Base-by-base conservation (phyloP, 2,113 vertebrate genomes). In the Gymnarchus niloticus region DNA sequence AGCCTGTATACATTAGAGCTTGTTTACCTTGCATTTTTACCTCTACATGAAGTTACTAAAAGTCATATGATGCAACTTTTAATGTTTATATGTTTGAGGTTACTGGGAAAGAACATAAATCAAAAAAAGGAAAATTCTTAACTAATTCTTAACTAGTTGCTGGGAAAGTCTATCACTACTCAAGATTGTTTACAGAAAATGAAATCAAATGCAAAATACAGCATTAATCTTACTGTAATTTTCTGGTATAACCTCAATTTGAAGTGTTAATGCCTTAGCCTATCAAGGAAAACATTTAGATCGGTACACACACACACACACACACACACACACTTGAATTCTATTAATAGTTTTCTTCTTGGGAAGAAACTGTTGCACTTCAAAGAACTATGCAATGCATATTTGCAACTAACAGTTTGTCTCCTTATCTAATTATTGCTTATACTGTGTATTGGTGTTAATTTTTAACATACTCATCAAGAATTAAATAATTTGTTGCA, bases 401-500 rank as follows among this genome's bases (percentile, higher is more conserved):
- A n/a, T 89, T 88, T 56, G n/a, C 25, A 69, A 21, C 84, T 83
- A 54, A 82, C 5, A 82, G 87, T 88, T 84, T 86, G 77, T 76
- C 33, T 76, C 69, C 52, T 82, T 77, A 73, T 86, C 23, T 41
- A 78, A 78, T 78, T 78, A 78, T 78, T 78, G 23, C 44, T 48
- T 48, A 46, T 78, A 78, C 83, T 93, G 92, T 92, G 94, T 90
- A 92, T 95, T 95, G 95, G 93, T 91, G 92, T 92, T 93, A 94
- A 95, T 96, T 96, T 89, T 96, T 96, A 97, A 97, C 96, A 96
- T 94, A 96, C 96, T 95, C 94, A 93, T 96, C 95, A 98, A 96
- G 95, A 97, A 96, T 95, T 94, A 95, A 96, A 96, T 97, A 96
- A 97, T 98, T 97, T 95, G 94, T 95, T 95, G 96, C 95, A 97